These are phyloP conservation scores for Acanthisitta chloris DNA, from an alignment of 2,113 vertebrate genomes.

Conservation along the genomic window DNA sequence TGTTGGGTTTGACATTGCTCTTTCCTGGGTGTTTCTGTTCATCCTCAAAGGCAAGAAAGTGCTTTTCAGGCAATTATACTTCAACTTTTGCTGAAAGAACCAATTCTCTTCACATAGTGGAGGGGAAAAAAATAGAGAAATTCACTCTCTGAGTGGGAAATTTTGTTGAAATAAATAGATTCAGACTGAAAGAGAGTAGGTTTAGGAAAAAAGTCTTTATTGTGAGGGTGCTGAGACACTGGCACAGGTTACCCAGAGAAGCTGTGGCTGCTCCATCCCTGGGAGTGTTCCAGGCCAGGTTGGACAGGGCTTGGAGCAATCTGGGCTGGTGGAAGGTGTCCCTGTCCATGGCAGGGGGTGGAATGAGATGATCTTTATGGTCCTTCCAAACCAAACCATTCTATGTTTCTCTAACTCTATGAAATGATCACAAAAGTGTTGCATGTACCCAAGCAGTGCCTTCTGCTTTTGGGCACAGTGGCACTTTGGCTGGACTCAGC, in stretches of 20 bases:
- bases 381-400: neutral
- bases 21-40: neutral
- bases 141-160: neutral
- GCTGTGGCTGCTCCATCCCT: neutral
- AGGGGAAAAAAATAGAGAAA: neutral
- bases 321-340: neutral
- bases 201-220: neutral
- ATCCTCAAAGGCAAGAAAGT: neutral
- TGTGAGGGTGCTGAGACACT: neutral
- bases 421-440: neutral
- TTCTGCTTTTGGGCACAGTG: neutral
- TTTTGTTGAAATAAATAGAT: neutral
- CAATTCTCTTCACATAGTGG: neutral
- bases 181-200: neutral
- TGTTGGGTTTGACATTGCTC: rapidly evolving
- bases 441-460: neutral
- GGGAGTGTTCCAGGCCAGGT: neutral
- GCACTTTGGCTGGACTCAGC: too few relatives aligned
- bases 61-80: neutral
- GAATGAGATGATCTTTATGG: neutral
- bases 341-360: neutral
- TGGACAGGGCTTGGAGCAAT: neutral
- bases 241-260: neutral
- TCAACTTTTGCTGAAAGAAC: neutral
- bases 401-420: neutral